Conservation (phyloP, 1,140 invertebrate species). For the Reticulitermes speratus region DNA sequence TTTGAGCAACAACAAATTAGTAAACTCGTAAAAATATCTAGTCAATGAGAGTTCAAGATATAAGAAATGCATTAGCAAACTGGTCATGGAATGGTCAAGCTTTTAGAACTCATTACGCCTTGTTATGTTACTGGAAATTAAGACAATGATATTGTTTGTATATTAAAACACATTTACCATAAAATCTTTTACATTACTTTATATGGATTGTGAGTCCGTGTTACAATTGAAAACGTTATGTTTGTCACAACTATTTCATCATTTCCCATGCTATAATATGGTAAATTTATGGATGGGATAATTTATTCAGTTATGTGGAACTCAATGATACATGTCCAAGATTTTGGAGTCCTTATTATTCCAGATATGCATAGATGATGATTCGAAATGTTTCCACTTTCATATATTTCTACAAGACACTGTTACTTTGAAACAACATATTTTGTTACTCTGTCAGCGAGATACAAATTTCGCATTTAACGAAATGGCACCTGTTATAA, state of each 20-base stretch:
- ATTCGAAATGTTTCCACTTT: neutral
- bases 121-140: neutral
- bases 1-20: constrained; percentile 16
- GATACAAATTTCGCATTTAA: neutral
- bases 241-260: neutral
- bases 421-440: neutral
- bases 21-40: neutral
- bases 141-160: neutral
- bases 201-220: neutral
- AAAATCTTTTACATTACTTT: neutral
- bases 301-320: neutral
- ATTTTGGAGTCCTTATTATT: neutral
- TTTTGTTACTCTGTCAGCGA: neutral
- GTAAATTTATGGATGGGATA: neutral
- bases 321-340: neutral
- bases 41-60: neutral
- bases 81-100: constrained; percentile 3
- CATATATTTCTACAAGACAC: neutral
- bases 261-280: neutral
- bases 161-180: neutral
- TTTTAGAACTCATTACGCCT: constrained; percentile 16
- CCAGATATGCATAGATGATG: neutral
- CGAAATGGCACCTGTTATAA: neutral
- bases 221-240: neutral
- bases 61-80: constrained; percentile 9